Evolutionary conservation across 2,888 invertebrate genomes (phyloP).

Genomic region (Tipula confusa): DNA sequence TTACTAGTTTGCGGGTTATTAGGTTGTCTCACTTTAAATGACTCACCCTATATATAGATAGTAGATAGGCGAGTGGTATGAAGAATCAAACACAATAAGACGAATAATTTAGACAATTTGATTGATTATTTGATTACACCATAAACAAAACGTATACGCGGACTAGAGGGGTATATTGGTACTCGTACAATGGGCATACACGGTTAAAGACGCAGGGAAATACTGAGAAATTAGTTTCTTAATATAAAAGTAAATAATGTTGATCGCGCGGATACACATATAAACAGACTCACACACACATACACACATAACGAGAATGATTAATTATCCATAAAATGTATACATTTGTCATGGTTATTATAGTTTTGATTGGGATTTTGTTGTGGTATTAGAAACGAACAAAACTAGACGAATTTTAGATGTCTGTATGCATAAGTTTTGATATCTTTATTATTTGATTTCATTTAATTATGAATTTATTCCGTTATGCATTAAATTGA

Average conservation of each 20-base stretch:
- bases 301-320: not conserved
- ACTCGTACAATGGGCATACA: not conserved
- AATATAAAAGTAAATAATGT: not conserved
- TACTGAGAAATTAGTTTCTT: not conserved
- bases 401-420: not conserved
- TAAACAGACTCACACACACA: not conserved
- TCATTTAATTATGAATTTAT: not conserved
- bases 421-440: not conserved
- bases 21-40: too few species aligned
- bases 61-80: not conserved
- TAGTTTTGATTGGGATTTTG: conserved; percentile 9
- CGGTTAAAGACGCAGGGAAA: not conserved
- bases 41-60: too few species aligned
- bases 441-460: not conserved
- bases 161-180: not conserved
- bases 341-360: not conserved
- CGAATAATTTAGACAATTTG: not conserved
- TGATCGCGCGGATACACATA: not conserved
- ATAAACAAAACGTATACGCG: not conserved
- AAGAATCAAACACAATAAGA: not conserved
- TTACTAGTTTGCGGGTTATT: too few species aligned
- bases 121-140: not conserved
- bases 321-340: not conserved
- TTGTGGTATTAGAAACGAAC: not conserved
- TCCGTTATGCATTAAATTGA: conserved; percentile 12